A percentile compares a stretch with the other conserved stretches of the same genome.
Conservation (phyloP, 2,888 invertebrate genomes). For the Heliconius hortense region DNA sequence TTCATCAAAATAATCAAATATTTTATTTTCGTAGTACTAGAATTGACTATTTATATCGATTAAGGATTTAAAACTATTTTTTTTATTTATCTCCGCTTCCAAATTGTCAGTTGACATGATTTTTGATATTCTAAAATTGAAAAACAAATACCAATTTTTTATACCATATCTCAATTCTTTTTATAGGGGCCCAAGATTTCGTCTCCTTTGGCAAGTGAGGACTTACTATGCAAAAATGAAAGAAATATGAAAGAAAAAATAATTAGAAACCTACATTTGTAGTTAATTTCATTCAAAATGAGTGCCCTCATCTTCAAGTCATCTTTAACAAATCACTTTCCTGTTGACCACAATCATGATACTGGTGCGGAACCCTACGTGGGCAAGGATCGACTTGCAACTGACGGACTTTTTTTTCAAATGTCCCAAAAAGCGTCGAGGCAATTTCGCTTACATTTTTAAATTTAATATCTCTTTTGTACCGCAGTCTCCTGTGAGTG, state of each 20-base stretch:
- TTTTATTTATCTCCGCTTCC: no score
- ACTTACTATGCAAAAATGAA: neutral
- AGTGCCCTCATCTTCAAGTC: neutral
- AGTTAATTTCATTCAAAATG: neutral
- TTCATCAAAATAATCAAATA: no score
- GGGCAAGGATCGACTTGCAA: neutral
- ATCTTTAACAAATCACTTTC: neutral
- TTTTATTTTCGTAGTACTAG: no score
- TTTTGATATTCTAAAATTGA: no score
- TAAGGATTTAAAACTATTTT: no score
- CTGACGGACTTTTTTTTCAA: constrained; percentile 28
- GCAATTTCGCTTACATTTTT: constrained; percentile 62
- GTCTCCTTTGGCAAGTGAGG: no score
- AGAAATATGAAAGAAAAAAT: neutral
- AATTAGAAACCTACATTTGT: no score
- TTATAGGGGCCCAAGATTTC: no score
- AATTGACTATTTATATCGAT: no score
- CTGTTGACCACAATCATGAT: neutral
- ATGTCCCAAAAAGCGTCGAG: constrained; percentile 33
- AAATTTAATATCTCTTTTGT: constrained; percentile 74
- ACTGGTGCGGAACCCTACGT: neutral
- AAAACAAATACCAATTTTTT: no score
- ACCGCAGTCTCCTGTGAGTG: constrained; percentile 56
- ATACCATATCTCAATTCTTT: no score
- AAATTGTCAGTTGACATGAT: no score